Conservation (phyloP, 2,113 vertebrate genomes). For the Carollia perspicillata region DNA sequence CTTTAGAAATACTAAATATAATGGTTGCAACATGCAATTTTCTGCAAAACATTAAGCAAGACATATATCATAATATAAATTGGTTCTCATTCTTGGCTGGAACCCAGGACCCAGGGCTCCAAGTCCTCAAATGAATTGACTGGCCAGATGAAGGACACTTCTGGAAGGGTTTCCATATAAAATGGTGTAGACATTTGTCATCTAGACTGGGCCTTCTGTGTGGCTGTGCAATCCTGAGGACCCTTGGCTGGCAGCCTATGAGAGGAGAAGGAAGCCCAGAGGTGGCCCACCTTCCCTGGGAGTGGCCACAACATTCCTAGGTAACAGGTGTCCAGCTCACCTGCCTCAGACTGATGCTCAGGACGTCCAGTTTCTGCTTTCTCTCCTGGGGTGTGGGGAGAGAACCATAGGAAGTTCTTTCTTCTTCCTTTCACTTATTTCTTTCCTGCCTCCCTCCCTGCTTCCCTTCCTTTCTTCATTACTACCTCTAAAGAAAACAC, state of each 20-base stretch:
- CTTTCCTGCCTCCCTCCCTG: not conserved
- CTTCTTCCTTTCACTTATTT: not conserved
- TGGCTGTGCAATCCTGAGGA: not conserved
- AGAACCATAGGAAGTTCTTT: not conserved
- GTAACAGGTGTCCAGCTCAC: not conserved
- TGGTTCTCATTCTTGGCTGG: not conserved
- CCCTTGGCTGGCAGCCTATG: not conserved
- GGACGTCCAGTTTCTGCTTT: too few relatives aligned
- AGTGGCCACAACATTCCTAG: not conserved
- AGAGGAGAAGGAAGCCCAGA: not conserved
- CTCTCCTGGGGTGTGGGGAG: too few relatives aligned
- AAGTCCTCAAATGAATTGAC: not conserved
- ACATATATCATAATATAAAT: not conserved
- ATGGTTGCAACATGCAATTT: not conserved
- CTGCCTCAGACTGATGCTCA: not conserved
- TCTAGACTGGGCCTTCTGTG: not conserved
- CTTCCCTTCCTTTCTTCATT: not conserved
- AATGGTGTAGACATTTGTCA: accelerated
- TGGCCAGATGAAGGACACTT: too few relatives aligned
- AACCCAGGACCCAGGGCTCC: not conserved
- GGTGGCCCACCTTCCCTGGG: accelerated
- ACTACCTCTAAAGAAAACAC: not conserved
- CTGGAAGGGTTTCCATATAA: not conserved
- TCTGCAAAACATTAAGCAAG: not conserved
- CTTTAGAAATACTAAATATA: not conserved